Base-by-base conservation (phyloP, 2,888 invertebrate species). In the Norana najaformis region DNA sequence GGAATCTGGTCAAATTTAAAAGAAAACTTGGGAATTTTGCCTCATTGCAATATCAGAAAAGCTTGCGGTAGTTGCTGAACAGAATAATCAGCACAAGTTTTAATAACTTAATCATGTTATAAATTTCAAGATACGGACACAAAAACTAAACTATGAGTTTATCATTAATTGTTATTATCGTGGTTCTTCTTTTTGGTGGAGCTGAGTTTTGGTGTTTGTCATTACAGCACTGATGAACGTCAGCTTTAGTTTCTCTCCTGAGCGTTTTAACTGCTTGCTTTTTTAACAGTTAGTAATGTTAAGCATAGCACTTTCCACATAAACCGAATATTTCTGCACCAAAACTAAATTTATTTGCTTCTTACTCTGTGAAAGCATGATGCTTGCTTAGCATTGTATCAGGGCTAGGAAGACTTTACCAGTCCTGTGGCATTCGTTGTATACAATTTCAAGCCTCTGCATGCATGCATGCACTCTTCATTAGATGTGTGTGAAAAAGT, bases 401-500 rank as follows among this genome's bases (percentile, higher is more conserved):
- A n/a, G 23, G 53, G 30, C 4, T 53, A 53, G 53, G n/a, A 30
- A 23, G n/a, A 13, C n/a, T n/a, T 1, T 23, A 69, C n/a, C 69
- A 0, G 11, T 69, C 8, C 69, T 69, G 11, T 69, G 30, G 8
- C 11, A 18, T 41, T 41, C 41, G 18, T 41, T 41, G 30, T 69
- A 69, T 69, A 69, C n/a, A 69, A 69, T 8, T n/a, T 69, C 30
- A 69, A n/a, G 11, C 69, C n/a, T 30, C 69, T 69, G 69, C 69
- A 69, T 69, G 69, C 69, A 16, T 47, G 11, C 14, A 3, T 69
- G 13, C 69, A n/a, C n/a, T 11, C n/a, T 69, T 69, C n/a, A 30
- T 69, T 69, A 69, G 69, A n/a, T 69, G 69, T 69, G 69, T 69
- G n/a, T 69, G 69, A 69, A 69, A n/a, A 30, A 69, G 69, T 69